These are phyloP conservation scores for Aulostomus chinensis DNA, from an alignment of 2,797 vertebrate species.

Conservation along the genomic window DNA sequence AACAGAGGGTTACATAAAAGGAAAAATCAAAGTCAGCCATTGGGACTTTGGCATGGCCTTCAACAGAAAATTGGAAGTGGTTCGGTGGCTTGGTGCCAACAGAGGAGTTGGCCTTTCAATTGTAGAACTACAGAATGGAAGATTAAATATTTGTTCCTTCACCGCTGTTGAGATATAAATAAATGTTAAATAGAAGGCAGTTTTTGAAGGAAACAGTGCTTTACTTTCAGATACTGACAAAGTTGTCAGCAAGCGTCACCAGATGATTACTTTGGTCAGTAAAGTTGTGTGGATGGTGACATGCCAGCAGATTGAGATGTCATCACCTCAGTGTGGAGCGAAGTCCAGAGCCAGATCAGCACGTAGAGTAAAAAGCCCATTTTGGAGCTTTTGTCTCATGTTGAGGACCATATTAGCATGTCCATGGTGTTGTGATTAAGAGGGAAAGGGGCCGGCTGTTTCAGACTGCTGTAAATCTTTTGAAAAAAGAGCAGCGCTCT, in stretches of 20 bases:
- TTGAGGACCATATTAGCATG: conserved; percentile 75
- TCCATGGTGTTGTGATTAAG: conserved; percentile 71
- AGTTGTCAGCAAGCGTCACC: not conserved
- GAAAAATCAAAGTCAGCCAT: not conserved
- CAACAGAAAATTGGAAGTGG: conserved; percentile 23
- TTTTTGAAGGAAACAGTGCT: not conserved
- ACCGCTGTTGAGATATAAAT: not conserved
- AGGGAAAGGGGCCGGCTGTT: conserved; percentile 57
- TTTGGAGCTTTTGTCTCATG: conserved; percentile 64
- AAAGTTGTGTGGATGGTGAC: conserved; percentile 19
- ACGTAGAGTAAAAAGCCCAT: conserved; percentile 52
- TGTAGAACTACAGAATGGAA: not conserved
- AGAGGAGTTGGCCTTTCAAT: not conserved
- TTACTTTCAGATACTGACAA: not conserved
- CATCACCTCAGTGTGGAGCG: conserved; percentile 39
- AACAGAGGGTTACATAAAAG: conserved; percentile 2
- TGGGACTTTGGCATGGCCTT: conserved; percentile 21
- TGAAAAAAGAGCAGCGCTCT: conserved; percentile 61
- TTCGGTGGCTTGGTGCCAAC: conserved; percentile 32
- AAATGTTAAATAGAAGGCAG: not conserved
- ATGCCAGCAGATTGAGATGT: conserved; percentile 55
- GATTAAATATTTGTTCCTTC: too few relatives aligned
- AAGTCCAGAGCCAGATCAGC: conserved; percentile 46
- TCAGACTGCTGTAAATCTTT: conserved; percentile 74
- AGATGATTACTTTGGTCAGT: not conserved